phyloP scores from a whole-genome alignment of 2,888 invertebrate species.

The Pterobdella sp. region DNA sequence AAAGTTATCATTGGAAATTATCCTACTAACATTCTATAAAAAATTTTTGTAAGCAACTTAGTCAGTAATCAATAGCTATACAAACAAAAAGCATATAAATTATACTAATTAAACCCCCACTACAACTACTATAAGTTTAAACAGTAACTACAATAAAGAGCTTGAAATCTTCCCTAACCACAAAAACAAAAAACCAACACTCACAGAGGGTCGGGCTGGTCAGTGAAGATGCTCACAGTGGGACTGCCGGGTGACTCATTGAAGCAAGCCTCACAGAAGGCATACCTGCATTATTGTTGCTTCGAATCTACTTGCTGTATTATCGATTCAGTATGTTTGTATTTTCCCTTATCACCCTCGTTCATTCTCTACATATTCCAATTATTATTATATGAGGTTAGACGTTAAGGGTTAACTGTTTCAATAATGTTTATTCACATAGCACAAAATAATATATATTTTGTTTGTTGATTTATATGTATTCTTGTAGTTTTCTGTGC shows the following conservation, averaged over 20 bases:
- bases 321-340: too few relatives aligned
- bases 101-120: not conserved
- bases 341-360: not conserved
- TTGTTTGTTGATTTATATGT: too few relatives aligned
- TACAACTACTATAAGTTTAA: not conserved
- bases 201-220: not conserved
- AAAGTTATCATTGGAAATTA: too few relatives aligned
- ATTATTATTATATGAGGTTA: conserved; percentile 3
- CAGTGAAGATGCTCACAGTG: conserved; percentile 20
- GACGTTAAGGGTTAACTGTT: not conserved
- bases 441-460: too few relatives aligned
- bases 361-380: not conserved
- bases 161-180: too few relatives aligned
- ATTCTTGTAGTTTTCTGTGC: too few relatives aligned
- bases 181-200: not conserved
- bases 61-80: too few relatives aligned
- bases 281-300: conserved; percentile 1
- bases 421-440: too few relatives aligned
- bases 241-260: conserved; percentile 6
- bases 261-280: conserved; percentile 26
- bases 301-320: too few relatives aligned
- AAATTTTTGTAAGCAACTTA: too few relatives aligned
- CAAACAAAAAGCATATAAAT: too few relatives aligned
- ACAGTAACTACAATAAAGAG: not conserved
- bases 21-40: too few relatives aligned